Evolutionary conservation across 2,888 invertebrate genomes (phyloP).

Genomic region (Oxycera nigricornis): DNA sequence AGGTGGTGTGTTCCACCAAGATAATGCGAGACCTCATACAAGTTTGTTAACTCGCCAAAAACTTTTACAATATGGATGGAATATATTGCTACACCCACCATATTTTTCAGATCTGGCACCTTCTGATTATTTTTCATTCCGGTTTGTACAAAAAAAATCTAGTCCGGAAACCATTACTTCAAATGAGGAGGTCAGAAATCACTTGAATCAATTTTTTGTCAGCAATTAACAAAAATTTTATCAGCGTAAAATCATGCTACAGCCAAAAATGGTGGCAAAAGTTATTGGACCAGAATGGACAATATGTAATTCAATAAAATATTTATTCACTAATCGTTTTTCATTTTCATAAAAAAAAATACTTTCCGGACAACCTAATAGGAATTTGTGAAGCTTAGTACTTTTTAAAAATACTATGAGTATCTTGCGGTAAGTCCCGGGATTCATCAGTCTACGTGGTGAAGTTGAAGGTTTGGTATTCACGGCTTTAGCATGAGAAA

Average conservation of each 20-base stretch:
- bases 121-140: conserved; percentile 49
- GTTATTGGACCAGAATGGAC: conserved; percentile 47
- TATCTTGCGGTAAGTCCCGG: too few relatives aligned
- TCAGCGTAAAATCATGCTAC: conserved; percentile 47
- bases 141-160: conserved; percentile 46
- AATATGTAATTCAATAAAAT: conserved; percentile 49
- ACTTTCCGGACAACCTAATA: too few relatives aligned
- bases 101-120: conserved; percentile 49
- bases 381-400: too few relatives aligned
- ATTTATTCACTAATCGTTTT: conserved; percentile 43
- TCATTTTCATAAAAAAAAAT: too few relatives aligned
- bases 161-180: not conserved
- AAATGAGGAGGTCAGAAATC: conserved; percentile 15
- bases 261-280: conserved; percentile 49
- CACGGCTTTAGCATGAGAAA: too few relatives aligned
- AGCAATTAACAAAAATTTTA: conserved; percentile 37
- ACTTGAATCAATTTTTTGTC: conserved; percentile 18
- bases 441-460: too few relatives aligned
- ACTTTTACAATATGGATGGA: conserved; percentile 49
- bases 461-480: too few relatives aligned
- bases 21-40: conserved; percentile 41
- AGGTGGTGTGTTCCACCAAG: conserved; percentile 47
- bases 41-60: conserved; percentile 48
- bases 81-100: conserved; percentile 49
- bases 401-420: too few relatives aligned